A percentile compares a stretch with the other conserved stretches of the same genome.
Evolutionary conservation across 1,140 invertebrate species (phyloP).

Genomic region (Penaeus indicus): DNA sequence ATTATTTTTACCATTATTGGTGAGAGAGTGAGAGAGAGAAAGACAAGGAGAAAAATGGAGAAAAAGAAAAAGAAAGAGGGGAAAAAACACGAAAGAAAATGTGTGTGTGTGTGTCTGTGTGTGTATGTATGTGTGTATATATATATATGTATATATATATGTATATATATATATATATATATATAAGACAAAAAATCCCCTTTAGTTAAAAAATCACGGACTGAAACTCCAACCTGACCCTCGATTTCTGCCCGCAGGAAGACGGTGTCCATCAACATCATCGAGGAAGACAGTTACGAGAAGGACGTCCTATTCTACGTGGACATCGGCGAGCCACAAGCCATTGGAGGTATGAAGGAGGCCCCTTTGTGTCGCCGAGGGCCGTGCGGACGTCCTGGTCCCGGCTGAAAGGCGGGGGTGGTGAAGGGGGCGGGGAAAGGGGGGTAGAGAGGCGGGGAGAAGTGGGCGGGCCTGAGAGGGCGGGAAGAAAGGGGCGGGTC

Average conservation of each 20-base stretch:
- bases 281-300: constrained; percentile 98
- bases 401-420: background rate
- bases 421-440: background rate
- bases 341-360: constrained; percentile 53
- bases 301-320: constrained; percentile 96
- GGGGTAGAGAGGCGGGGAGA: background rate
- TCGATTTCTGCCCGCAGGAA: constrained; percentile 81
- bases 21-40: background rate
- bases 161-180: constrained; percentile 1
- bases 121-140: constrained; percentile 10
- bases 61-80: background rate
- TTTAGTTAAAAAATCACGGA: background rate
- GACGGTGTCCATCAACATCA: constrained; percentile 85
- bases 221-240: background rate
- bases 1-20: background rate
- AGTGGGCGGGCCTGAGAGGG: too few relatives aligned
- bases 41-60: background rate
- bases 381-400: background rate
- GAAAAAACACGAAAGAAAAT: background rate
- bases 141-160: constrained; percentile 7
- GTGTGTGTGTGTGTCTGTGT: constrained; percentile 17
- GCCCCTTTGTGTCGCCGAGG: too few relatives aligned
- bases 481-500: too few relatives aligned
- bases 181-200: background rate
- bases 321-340: constrained; percentile 86